These are phyloP conservation scores for Tympanoctomys barrerae DNA, from an alignment of 2,797 vertebrate species.

Conservation along the genomic window DNA sequence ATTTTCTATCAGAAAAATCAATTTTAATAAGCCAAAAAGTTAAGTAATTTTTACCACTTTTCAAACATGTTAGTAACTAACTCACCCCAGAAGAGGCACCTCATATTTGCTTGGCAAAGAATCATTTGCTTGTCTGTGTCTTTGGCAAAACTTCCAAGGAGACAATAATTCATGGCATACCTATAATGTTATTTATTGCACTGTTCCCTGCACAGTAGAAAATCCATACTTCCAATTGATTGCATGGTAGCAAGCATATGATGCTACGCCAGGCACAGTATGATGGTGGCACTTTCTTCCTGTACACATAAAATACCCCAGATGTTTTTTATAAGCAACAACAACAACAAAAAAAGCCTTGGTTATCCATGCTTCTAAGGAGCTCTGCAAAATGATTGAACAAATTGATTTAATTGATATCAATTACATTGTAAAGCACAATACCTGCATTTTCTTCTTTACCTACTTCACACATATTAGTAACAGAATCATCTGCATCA, in stretches of 20 bases:
- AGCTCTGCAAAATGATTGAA: conserved; percentile 12
- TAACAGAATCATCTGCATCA: conserved; percentile 25
- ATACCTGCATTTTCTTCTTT: conserved; percentile 26
- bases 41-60: not conserved
- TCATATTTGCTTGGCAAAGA: conserved; percentile 20
- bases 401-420: conserved; percentile 57
- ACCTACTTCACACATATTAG: conserved; percentile 26
- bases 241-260: not conserved
- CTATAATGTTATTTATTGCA: not conserved
- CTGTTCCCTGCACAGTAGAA: not conserved
- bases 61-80: not conserved
- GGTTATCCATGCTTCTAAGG: conserved; percentile 6
- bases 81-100: not conserved
- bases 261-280: not conserved
- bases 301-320: not conserved
- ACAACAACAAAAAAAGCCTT: not conserved
- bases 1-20: not conserved
- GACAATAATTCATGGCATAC: not conserved
- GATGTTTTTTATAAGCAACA: not conserved
- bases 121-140: not conserved
- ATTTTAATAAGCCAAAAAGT: not conserved
- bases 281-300: not conserved
- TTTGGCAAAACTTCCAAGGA: conserved; percentile 23
- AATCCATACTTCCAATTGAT: conserved; percentile 34
- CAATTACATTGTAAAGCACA: conserved; percentile 39